Evolutionary conservation across 2,888 invertebrate genomes (phyloP).

Genomic region (Esperia sulphurella): DNA sequence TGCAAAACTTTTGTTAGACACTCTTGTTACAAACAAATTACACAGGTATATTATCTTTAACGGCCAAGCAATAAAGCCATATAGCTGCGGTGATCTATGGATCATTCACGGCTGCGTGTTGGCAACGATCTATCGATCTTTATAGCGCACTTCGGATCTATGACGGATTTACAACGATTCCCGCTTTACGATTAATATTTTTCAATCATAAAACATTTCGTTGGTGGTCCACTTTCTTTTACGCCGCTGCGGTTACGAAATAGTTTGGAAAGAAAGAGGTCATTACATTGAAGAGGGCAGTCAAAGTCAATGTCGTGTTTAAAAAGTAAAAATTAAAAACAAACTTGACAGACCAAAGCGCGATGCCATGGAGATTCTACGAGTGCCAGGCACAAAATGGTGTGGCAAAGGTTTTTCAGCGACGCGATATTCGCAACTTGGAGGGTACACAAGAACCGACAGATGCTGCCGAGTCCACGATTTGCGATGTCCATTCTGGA

Average conservation of each 20-base stretch:
- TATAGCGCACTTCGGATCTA: constrained; percentile 36
- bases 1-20: constrained; percentile 6
- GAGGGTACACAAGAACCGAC: constrained; percentile 90
- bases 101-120: constrained; percentile 31
- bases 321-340: constrained; percentile 15
- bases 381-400: constrained; percentile 95
- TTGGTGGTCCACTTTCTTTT: constrained; percentile 46
- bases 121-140: constrained; percentile 37
- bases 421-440: constrained; percentile 88
- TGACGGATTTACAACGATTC: constrained; percentile 47
- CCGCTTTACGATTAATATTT: constrained; percentile 46
- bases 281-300: constrained; percentile 22
- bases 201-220: constrained; percentile 29
- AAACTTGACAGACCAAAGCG: constrained; percentile 59
- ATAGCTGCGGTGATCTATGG: constrained; percentile 41
- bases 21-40: constrained; percentile 5
- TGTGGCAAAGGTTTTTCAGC: constrained; percentile 94
- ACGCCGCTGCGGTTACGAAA: constrained; percentile 18
- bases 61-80: constrained; percentile 31
- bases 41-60: neutral
- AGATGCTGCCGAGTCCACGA: constrained; percentile 94
- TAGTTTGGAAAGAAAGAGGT: constrained; percentile 29
- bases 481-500: constrained; percentile 89
- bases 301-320: neutral
- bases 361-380: constrained; percentile 82